These are phyloP conservation scores for Tuta absoluta DNA, from an alignment of 2,888 invertebrate species.

Conservation along the genomic window DNA sequence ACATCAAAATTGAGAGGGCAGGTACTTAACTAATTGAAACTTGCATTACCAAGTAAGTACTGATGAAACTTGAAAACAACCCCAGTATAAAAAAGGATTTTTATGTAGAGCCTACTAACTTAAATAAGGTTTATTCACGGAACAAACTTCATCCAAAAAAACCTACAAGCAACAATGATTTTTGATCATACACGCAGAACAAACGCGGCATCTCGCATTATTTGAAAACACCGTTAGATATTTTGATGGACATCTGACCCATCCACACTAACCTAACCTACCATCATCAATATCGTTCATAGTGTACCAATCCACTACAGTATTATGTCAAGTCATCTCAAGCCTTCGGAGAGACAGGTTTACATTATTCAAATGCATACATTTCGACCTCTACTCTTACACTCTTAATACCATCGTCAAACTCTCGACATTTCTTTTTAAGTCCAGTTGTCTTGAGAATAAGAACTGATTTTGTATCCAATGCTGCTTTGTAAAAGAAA, in stretches of 20 bases:
- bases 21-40: no score
- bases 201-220: not conserved
- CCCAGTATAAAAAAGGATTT: no score
- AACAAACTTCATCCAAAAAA: no score
- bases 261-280: slow-evolving; percentile 34
- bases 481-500: not conserved
- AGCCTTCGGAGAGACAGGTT: slow-evolving; percentile 67
- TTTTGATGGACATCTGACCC: slow-evolving; percentile 8
- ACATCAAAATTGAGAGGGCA: no score
- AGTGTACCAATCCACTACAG: slow-evolving; percentile 55
- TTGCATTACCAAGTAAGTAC: no score
- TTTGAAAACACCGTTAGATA: not conserved
- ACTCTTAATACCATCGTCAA: slow-evolving; percentile 29
- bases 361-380: slow-evolving; percentile 77
- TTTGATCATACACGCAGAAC: no score
- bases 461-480: not conserved
- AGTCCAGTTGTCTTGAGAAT: not conserved
- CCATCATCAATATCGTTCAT: slow-evolving; percentile 49
- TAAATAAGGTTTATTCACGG: no score
- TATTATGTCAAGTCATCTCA: slow-evolving; percentile 77
- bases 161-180: no score
- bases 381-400: slow-evolving; percentile 47
- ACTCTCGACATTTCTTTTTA: not conserved
- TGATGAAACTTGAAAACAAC: no score
- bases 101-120: no score